phyloP scores from a whole-genome alignment of 2,113 vertebrate species.

The Syngnathus typhle region DNA sequence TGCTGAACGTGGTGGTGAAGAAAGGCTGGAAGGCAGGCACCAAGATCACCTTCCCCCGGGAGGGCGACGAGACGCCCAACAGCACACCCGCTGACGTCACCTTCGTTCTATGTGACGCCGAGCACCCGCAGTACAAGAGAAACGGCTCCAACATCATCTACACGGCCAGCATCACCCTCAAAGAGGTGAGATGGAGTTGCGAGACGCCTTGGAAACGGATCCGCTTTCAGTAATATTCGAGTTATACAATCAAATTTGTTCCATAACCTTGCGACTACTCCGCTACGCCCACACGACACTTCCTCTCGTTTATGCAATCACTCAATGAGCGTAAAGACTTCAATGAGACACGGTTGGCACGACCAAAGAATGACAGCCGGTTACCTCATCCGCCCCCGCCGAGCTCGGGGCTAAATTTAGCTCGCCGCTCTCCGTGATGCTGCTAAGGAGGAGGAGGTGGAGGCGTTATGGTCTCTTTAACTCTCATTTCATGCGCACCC shows the following conservation, averaged over 20 bases:
- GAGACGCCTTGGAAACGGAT: too few relatives aligned
- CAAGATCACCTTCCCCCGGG: conserved; percentile 93
- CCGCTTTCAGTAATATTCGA: too few relatives aligned
- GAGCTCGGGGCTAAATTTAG: conserved; percentile 71
- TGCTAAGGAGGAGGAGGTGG: conserved; percentile 6
- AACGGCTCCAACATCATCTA: conserved; percentile 91
- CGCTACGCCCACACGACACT: neutral
- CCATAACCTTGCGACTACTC: neutral
- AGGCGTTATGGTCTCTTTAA: conserved; percentile 22
- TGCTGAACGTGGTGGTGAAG: conserved; percentile 95
- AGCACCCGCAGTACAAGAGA: conserved; percentile 84
- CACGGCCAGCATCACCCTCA: conserved; percentile 83
- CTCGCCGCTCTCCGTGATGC: conserved; percentile 23
- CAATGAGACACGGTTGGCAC: neutral
- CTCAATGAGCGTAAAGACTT: conserved; percentile 5
- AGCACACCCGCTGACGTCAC: conserved; percentile 88
- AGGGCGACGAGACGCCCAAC: conserved; percentile 86
- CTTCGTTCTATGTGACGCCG: conserved; percentile 91
- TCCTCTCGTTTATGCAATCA: conserved; percentile 6
- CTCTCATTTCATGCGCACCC: conserved; percentile 47
- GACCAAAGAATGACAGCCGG: conserved; percentile 39
- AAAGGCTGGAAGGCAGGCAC: conserved; percentile 96
- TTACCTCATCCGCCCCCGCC: conserved; percentile 69
- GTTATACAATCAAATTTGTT: neutral
- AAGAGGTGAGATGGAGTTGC: conserved; percentile 77